These are phyloP conservation scores for Rhabdomys pumilio DNA, from an alignment of 2,797 vertebrate species.

Conservation along the genomic window DNA sequence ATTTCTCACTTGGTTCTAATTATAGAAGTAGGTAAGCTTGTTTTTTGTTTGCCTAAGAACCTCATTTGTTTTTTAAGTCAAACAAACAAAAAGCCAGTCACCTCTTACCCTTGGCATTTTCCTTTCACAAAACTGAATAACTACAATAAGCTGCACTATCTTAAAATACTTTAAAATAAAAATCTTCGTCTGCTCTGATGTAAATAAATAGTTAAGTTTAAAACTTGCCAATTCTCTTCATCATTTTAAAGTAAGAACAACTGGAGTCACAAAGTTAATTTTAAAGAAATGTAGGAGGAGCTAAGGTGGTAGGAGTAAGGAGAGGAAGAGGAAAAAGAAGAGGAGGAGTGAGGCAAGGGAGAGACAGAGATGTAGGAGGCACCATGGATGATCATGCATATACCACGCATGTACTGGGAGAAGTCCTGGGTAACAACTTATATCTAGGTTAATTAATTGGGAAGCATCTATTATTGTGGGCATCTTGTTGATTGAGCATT, in stretches of 20 bases:
- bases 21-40: background rate
- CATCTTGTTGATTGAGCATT: no score
- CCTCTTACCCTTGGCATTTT: background rate
- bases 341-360: no score
- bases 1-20: conserved; percentile 2
- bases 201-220: conserved; percentile 65
- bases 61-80: conserved; percentile 50
- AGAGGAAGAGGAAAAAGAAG: no score
- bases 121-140: background rate
- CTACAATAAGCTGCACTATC: background rate
- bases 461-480: no score
- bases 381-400: no score
- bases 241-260: conserved; percentile 60
- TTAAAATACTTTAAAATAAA: conserved; percentile 23
- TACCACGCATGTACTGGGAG: no score
- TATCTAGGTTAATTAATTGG: no score
- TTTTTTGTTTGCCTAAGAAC: background rate
- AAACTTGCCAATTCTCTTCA: background rate
- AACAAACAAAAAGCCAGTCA: background rate
- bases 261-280: conserved; percentile 48
- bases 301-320: no score
- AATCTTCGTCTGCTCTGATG: conserved; percentile 41
- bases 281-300: background rate
- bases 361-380: no score
- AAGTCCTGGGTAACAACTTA: no score